These are phyloP conservation scores for Empis livida DNA, from an alignment of 2,888 invertebrate species.

Conservation along the genomic window DNA sequence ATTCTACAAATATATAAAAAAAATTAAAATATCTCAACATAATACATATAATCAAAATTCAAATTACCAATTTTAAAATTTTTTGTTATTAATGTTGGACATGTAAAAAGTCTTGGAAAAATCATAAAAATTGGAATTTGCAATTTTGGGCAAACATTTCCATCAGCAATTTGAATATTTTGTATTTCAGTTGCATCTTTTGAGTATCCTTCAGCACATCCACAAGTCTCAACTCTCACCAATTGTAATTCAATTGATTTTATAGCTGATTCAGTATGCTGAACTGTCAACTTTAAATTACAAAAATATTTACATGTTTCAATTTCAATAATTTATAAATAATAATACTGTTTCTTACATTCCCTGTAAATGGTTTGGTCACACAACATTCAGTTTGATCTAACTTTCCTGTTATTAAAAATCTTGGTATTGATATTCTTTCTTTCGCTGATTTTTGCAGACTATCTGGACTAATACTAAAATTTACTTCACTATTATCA, in stretches of 20 bases:
- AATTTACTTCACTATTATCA: slow-evolving; percentile 41
- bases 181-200: slow-evolving; percentile 97
- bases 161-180: slow-evolving; percentile 93
- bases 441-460: slow-evolving; percentile 52
- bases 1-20: slow-evolving; percentile 47
- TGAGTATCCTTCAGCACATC: slow-evolving; percentile 79
- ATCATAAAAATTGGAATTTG: slow-evolving; percentile 90
- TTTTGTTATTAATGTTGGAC: slow-evolving; percentile 77
- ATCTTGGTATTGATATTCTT: slow-evolving; percentile 61
- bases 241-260: slow-evolving; percentile 90
- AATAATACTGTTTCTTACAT: slow-evolving; percentile 42
- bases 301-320: not conserved
- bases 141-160: slow-evolving; percentile 69
- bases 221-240: slow-evolving; percentile 90
- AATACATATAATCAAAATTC: too few species aligned
- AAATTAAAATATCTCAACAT: slow-evolving; percentile 7
- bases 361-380: slow-evolving; percentile 77
- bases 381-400: slow-evolving; percentile 74
- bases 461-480: slow-evolving; percentile 74
- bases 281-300: slow-evolving; percentile 51
- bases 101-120: slow-evolving; percentile 88
- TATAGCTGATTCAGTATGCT: slow-evolving; percentile 68
- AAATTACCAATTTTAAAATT: slow-evolving; percentile 87
- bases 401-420: slow-evolving; percentile 68
- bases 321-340: not conserved